These are phyloP conservation scores for Sporophila hypoxantha DNA, from an alignment of 2,113 vertebrate genomes.

Conservation along the genomic window DNA sequence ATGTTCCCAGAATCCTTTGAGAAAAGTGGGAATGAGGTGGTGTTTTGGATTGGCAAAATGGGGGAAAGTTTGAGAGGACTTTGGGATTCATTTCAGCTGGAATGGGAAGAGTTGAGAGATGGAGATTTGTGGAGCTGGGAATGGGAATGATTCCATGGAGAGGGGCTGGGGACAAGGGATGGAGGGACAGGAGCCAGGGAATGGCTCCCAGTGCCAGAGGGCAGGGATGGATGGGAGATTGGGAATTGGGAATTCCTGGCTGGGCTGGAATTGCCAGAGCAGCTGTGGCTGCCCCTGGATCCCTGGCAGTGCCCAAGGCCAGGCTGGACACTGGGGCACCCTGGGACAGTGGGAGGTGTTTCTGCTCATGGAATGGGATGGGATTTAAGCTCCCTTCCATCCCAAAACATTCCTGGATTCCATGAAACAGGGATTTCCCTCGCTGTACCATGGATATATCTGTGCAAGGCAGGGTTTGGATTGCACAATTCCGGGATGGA, in stretches of 20 bases:
- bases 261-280: background rate
- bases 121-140: no score
- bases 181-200: background rate
- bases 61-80: no score
- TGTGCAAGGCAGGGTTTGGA: background rate
- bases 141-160: background rate
- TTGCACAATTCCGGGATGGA: background rate
- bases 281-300: background rate
- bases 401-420: background rate
- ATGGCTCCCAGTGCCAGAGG: background rate
- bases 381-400: accelerated
- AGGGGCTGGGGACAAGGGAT: background rate
- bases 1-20: no score
- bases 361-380: background rate
- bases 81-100: no score
- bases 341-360: background rate
- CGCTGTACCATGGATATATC: accelerated
- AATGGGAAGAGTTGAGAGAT: no score
- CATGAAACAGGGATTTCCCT: background rate
- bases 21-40: no score
- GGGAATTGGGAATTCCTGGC: background rate
- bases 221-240: background rate
- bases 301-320: background rate
- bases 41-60: no score
- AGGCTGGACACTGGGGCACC: background rate